These are phyloP conservation scores for Alauda arvensis DNA, from an alignment of 2,797 vertebrate species.

Conservation along the genomic window DNA sequence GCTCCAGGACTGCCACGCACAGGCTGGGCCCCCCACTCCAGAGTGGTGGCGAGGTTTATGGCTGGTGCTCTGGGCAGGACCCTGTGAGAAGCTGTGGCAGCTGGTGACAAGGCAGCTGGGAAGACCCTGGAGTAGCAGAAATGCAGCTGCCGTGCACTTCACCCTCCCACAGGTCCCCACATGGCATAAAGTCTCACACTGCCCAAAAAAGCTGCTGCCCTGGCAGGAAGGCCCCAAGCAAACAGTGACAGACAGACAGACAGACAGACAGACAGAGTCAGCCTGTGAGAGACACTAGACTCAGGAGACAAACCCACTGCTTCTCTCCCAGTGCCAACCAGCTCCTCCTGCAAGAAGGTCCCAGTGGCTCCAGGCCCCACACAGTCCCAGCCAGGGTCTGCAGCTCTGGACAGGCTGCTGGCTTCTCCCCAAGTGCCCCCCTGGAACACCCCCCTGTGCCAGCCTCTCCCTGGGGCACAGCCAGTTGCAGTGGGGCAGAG, in stretches of 20 bases:
- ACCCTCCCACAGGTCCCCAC: fast-evolving
- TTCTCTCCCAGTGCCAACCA: background rate
- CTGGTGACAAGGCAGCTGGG: background rate
- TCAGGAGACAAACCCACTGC: background rate
- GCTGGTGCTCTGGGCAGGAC: fast-evolving
- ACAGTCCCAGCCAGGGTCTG: background rate
- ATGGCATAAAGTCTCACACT: fast-evolving
- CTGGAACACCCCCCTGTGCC: background rate
- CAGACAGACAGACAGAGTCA: background rate
- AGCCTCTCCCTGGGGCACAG: background rate
- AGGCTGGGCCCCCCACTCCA: background rate
- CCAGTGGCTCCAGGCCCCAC: background rate
- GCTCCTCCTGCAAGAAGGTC: too few relatives aligned
- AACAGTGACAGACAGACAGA: background rate
- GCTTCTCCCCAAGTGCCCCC: background rate
- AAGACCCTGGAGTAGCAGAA: background rate
- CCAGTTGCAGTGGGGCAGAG: background rate
- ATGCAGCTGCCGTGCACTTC: background rate
- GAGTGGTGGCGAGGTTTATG: background rate
- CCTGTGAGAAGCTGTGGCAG: background rate
- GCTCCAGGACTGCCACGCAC: background rate
- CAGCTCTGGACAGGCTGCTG: background rate
- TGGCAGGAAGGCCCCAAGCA: background rate
- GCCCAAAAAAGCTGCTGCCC: background rate
- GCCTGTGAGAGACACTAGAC: background rate